Conservation (phyloP, 2,113 vertebrate genomes). For the Sterrhoptilus dennistouni region DNA sequence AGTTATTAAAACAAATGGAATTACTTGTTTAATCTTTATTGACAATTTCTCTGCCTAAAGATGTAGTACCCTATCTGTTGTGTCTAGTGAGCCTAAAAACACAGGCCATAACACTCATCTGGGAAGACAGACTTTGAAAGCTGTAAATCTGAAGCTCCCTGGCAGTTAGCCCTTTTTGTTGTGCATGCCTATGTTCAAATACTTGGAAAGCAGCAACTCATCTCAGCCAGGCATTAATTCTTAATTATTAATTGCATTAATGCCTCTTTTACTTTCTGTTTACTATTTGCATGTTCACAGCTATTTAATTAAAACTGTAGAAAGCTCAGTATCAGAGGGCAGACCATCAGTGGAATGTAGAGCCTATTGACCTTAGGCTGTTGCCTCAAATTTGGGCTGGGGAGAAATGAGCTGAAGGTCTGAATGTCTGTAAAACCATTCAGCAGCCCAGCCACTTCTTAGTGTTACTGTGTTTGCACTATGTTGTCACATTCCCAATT, state of each 20-base stretch:
- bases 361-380: neutral
- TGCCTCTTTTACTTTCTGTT: neutral
- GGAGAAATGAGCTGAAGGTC: neutral
- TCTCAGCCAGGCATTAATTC: neutral
- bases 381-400: neutral
- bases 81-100: neutral
- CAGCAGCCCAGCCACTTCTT: neutral
- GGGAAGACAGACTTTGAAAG: neutral
- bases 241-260: neutral
- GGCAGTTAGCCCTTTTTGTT: neutral
- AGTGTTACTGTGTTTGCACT: neutral
- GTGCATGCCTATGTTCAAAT: neutral
- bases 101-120: neutral
- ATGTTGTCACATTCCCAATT: neutral
- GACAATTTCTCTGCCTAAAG: neutral
- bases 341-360: neutral
- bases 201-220: neutral
- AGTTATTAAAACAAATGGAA: neutral
- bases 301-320: neutral
- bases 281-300: neutral
- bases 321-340: neutral
- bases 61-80: neutral
- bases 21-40: neutral
- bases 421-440: neutral
- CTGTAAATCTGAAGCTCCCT: neutral